Evolutionary conservation across 2,113 vertebrate genomes (phyloP).

Genomic region (Chascanopsetta lugubris): DNA sequence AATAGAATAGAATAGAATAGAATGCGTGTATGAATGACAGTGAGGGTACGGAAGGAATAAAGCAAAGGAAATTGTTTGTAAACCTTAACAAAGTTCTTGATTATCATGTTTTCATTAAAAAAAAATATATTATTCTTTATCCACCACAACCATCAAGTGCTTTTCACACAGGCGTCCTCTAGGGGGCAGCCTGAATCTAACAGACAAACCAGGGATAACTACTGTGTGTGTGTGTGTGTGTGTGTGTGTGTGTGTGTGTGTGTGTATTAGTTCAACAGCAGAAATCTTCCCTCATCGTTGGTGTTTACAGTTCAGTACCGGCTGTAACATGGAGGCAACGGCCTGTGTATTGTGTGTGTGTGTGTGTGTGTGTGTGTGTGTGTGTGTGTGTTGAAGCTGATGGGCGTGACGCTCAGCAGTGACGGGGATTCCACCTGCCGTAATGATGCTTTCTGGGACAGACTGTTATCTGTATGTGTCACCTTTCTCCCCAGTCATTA

Average conservation of each 20-base stretch:
- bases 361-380: too few species aligned
- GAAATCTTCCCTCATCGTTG: not conserved
- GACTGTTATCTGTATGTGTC: constrained; percentile 41
- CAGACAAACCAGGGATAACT: constrained; percentile 10
- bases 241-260: not conserved
- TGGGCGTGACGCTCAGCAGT: constrained; percentile 21
- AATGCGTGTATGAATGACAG: too few species aligned
- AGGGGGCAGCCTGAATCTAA: constrained; percentile 71
- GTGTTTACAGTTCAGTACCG: constrained; percentile 6
- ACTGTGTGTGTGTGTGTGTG: not conserved
- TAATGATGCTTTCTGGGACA: constrained; percentile 56
- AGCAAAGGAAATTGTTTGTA: too few species aligned
- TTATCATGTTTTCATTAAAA: not conserved
- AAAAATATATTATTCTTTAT: not conserved
- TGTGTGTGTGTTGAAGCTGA: constrained; percentile 21
- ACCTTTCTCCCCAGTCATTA: constrained; percentile 56
- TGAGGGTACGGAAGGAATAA: too few species aligned
- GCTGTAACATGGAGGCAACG: constrained; percentile 8
- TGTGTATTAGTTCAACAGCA: not conserved
- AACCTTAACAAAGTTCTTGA: not conserved
- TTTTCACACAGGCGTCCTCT: constrained; percentile 50
- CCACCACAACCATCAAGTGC: not conserved
- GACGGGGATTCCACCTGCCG: constrained; percentile 23
- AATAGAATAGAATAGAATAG: too few species aligned
- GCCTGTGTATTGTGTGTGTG: too few species aligned